These are phyloP conservation scores for Girardinus metallicus DNA, from an alignment of 2,797 vertebrate species.

Conservation along the genomic window DNA sequence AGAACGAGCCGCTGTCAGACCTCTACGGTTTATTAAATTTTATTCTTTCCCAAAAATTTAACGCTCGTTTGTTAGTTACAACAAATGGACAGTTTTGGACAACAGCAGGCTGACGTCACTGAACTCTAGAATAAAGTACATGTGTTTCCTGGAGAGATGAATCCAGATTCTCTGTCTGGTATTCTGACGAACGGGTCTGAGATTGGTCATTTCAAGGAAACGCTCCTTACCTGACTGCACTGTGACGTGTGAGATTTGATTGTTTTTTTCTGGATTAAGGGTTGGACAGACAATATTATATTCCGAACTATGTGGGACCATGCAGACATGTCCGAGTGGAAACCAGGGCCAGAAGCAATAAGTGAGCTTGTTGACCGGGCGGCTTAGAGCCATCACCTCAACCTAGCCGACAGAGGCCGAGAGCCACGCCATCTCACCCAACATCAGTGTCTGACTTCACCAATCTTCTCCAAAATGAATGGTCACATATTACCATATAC, in stretches of 20 bases:
- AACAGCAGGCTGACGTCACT: neutral
- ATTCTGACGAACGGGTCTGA: neutral
- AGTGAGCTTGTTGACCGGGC: neutral
- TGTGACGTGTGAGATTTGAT: neutral
- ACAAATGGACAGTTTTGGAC: neutral
- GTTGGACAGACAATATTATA: neutral
- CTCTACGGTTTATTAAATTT: neutral
- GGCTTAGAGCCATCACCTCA: neutral
- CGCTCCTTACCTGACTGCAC: neutral
- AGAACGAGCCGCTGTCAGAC: neutral
- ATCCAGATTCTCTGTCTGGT: neutral
- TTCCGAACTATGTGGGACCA: neutral
- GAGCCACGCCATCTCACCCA: neutral
- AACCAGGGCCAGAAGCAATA: no score
- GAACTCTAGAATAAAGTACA: neutral
- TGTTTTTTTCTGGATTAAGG: neutral
- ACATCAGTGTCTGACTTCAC: neutral
- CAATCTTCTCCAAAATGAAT: no score
- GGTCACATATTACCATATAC: neutral
- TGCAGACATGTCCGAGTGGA: neutral
- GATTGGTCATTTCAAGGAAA: neutral
- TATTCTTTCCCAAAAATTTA: neutral
- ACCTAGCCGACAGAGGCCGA: neutral
- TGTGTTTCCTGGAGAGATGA: neutral
- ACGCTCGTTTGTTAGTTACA: neutral